Conservation (phyloP, 35 echinoderm and acorn worm species). For the Anneissia japonica region DNA sequence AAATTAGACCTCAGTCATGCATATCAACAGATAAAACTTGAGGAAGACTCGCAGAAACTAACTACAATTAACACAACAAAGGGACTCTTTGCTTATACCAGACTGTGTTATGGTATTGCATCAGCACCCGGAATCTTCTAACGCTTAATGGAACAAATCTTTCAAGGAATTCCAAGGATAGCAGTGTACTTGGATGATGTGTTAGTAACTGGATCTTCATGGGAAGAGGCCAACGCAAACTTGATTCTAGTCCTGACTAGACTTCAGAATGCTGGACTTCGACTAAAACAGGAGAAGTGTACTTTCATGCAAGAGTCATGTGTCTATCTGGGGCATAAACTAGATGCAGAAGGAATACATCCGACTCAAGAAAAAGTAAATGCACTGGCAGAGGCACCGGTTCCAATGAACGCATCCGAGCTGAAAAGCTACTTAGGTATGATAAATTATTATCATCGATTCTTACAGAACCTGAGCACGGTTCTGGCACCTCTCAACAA, state of each 20-base stretch:
- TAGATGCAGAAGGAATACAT: slow-evolving; percentile 32
- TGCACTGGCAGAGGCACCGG: slow-evolving; percentile 31
- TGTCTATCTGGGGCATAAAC: neutral
- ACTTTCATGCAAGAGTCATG: slow-evolving; percentile 20
- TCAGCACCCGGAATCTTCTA: slow-evolving; percentile 53
- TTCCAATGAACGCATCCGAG: slow-evolving; percentile 37
- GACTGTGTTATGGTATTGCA: slow-evolving; percentile 35
- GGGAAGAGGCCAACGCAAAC: slow-evolving; percentile 8
- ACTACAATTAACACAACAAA: slow-evolving; percentile 43
- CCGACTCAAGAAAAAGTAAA: slow-evolving; percentile 30
- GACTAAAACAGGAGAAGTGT: slow-evolving; percentile 40
- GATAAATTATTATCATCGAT: slow-evolving; percentile 55
- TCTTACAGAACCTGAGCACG: slow-evolving; percentile 48
- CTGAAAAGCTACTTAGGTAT: slow-evolving; percentile 47
- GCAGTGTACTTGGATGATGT: slow-evolving; percentile 41
- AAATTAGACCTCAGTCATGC: slow-evolving; percentile 45
- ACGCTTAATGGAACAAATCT: slow-evolving; percentile 36
- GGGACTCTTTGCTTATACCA: slow-evolving; percentile 26
- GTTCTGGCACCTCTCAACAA: slow-evolving; percentile 36
- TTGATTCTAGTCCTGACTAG: no score
- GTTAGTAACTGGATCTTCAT: slow-evolving; percentile 27
- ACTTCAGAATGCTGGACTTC: slow-evolving; percentile 26
- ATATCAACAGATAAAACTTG: slow-evolving; percentile 35
- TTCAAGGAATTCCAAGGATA: slow-evolving; percentile 16
- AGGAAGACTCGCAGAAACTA: slow-evolving; percentile 18